Base-by-base conservation (phyloP, 2,888 invertebrate genomes). In the Rhynchonema sp. region DNA sequence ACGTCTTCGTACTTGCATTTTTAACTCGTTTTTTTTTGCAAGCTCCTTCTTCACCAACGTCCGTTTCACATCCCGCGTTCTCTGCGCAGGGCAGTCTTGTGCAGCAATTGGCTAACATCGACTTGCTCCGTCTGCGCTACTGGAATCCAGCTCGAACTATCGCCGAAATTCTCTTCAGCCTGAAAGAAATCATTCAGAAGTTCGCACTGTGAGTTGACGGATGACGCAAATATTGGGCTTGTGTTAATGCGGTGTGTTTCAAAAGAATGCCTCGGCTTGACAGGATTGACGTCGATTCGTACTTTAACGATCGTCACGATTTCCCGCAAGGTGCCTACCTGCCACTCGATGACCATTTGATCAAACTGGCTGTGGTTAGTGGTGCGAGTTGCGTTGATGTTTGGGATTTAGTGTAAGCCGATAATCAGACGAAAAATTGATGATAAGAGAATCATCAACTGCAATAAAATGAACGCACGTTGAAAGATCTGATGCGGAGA, bases 141-240 rank as follows among this genome's bases (percentile, higher is more conserved):
- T 74, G 74, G 74, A 73, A 72, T 28, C 73, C 74, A 1, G 68
- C 74, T 2, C 67, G 70, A 58, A 69, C 71, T 61, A 73, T 74
- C 73, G 65, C 66, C 59, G 67, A 69, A 58, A 70, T 74, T 20
- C 65, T 74, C 22, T 61, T 63, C 46, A 72, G 73, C 49, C 71
- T 74, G 38, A 72, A 73, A 62, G 64, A 65, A 3, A 73, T 73
- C 62, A 65, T 74, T 25, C 69, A 71, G 56, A 67, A 67, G 55
- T 72, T 70, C 69, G 74, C 72, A 3, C 55, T 65, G 59, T 61
- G 17, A 29, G 28, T 20, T 55, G 55, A n/a, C n/a, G n/a, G n/a
- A n/a, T n/a, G n/a, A n/a, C n/a, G n/a, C n/a, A n/a, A n/a, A n/a
- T n/a, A n/a, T n/a, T n/a, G n/a, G n/a, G n/a, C n/a, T n/a, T n/a